These are phyloP conservation scores for Willowsia nigromaculata DNA, from an alignment of 2,888 invertebrate species.

Conservation along the genomic window DNA sequence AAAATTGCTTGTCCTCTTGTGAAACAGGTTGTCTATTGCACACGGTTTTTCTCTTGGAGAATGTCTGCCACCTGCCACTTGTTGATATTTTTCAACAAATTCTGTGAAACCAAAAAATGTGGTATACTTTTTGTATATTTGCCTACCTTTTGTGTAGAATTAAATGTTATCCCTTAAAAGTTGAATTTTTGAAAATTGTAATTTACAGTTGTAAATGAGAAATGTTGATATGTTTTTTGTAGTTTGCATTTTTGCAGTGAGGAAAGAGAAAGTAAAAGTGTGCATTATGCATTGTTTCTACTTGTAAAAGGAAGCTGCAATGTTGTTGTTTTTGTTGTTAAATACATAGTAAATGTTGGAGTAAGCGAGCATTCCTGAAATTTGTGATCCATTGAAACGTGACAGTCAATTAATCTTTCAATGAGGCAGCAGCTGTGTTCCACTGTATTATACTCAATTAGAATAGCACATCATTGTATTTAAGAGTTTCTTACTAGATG, in stretches of 20 bases:
- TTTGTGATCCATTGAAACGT: conserved; percentile 70
- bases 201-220: background rate
- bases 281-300: conserved; percentile 1
- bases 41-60: background rate
- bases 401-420: conserved; percentile 68
- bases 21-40: background rate
- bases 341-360: background rate
- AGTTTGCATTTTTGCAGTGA: background rate
- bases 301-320: background rate
- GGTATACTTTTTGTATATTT: background rate
- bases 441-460: background rate
- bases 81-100: conserved; percentile 27
- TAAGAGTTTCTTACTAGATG: background rate
- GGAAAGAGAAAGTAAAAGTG: background rate
- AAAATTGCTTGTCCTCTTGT: background rate
- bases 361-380: conserved; percentile 54
- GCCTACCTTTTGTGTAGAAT: background rate
- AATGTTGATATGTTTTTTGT: background rate
- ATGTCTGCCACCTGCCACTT: conserved; percentile 25
- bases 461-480: background rate
- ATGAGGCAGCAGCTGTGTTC: conserved; percentile 40
- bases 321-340: background rate
- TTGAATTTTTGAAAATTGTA: background rate
- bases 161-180: background rate
- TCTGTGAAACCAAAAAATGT: background rate